Conservation (phyloP, 2,797 vertebrate species). For the Falco rusticolus region DNA sequence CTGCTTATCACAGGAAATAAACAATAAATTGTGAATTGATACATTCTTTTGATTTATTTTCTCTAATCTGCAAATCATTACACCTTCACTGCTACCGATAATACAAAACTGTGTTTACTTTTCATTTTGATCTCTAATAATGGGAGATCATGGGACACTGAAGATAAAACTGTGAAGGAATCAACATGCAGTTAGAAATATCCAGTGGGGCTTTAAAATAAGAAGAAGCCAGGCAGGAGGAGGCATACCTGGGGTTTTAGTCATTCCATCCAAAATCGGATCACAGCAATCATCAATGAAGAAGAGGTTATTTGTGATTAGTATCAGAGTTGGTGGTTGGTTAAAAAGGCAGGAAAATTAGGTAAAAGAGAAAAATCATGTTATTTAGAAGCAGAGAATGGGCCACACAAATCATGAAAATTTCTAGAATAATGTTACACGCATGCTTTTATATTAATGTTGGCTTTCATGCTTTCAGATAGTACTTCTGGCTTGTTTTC, state of each 20-base stretch:
- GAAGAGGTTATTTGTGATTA: not conserved
- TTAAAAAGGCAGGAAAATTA: not conserved
- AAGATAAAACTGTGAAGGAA: not conserved
- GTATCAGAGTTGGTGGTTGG: not conserved
- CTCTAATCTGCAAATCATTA: not conserved
- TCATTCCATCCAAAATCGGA: not conserved
- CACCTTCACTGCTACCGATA: not conserved
- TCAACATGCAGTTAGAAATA: not conserved
- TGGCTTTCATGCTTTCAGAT: not conserved
- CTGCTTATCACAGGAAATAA: not conserved
- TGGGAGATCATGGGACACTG: not conserved
- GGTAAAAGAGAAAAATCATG: not conserved
- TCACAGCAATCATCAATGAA: not conserved
- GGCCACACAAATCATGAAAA: not conserved
- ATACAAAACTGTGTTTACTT: not conserved
- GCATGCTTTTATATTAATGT: not conserved
- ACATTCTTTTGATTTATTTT: not conserved
- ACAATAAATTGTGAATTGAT: not conserved
- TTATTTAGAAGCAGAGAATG: not conserved
- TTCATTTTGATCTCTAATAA: not conserved
- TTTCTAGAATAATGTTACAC: not conserved
- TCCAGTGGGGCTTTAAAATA: not conserved
- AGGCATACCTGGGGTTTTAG: not conserved
- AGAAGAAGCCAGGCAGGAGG: not conserved
- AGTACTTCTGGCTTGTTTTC: not conserved